A percentile compares a stretch with the other conserved stretches of the same genome.
Conservation (phyloP, 2,888 invertebrate genomes). For the Dasysyrphus albostriatus region DNA sequence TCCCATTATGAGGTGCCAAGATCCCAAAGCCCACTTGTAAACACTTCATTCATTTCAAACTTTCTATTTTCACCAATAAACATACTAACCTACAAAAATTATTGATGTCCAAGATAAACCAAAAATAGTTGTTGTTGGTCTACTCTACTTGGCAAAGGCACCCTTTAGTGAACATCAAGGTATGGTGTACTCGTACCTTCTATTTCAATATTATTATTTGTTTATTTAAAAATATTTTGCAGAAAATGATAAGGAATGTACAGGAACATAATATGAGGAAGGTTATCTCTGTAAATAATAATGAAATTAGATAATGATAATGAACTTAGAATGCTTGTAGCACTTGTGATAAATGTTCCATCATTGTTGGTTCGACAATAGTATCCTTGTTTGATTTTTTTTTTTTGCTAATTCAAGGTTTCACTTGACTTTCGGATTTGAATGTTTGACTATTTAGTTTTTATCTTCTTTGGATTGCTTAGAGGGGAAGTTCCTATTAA, state of each 20-base stretch:
- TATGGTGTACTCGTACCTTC: too few species aligned
- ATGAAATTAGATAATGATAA: constrained; percentile 4
- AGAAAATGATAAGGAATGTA: neutral
- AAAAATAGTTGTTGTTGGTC: too few species aligned
- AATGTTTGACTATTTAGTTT: neutral
- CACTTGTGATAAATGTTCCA: constrained; percentile 1
- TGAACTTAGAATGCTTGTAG: neutral
- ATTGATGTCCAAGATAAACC: too few species aligned
- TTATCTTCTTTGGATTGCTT: neutral
- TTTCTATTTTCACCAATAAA: too few species aligned
- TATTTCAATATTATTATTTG: neutral
- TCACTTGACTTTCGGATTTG: neutral
- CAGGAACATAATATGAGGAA: neutral
- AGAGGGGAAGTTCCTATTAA: too few species aligned
- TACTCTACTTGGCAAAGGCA: too few species aligned
- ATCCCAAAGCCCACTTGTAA: too few species aligned
- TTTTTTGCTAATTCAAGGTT: neutral
- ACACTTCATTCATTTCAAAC: too few species aligned
- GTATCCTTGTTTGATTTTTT: neutral
- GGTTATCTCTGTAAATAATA: constrained; percentile 9
- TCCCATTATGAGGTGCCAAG: too few species aligned
- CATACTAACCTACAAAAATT: too few species aligned
- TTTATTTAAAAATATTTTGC: constrained; percentile 6
- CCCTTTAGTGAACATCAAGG: too few species aligned
- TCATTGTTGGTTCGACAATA: neutral